phyloP scores from a whole-genome alignment of 2,797 vertebrate species.

The Etheostoma perlongum region DNA sequence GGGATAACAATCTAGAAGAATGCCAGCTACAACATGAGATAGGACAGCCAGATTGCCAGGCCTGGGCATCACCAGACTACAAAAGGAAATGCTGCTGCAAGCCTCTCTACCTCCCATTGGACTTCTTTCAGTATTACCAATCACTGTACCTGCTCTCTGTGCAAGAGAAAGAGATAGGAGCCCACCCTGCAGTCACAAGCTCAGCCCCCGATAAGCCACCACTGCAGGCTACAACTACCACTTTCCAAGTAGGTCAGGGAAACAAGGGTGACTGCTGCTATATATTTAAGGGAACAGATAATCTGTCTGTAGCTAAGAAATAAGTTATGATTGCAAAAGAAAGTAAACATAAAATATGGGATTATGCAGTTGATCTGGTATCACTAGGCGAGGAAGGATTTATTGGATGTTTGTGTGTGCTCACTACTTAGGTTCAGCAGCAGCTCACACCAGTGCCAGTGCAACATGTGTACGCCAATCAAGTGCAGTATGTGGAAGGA shows the following conservation, averaged over 20 bases:
- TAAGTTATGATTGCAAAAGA: not conserved
- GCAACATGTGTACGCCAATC: conserved; percentile 93
- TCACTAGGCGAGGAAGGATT: conserved; percentile 2
- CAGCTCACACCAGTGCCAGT: conserved; percentile 93
- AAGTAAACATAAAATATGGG: not conserved
- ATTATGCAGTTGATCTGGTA: not conserved
- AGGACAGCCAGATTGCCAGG: conserved; percentile 51
- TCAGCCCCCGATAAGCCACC: conserved; percentile 42
- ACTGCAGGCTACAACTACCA: conserved; percentile 40
- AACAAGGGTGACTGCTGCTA: conserved; percentile 36
- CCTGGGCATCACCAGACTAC: conserved; percentile 29
- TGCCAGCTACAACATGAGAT: conserved; percentile 40
- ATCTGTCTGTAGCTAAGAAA: conserved; percentile 9
- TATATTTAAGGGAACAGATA: conserved; percentile 28
- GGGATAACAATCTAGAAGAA: conserved; percentile 61
- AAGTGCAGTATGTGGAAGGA: conserved; percentile 95
- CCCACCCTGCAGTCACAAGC: conserved; percentile 34
- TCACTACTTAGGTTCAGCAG: conserved; percentile 79
- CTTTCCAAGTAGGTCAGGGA: conserved; percentile 78
- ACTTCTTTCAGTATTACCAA: conserved; percentile 38
- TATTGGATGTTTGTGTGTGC: conserved; percentile 23
- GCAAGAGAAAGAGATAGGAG: conserved; percentile 45
- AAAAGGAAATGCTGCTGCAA: conserved; percentile 20
- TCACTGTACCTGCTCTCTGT: conserved; percentile 42
- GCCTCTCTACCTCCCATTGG: conserved; percentile 53